These are phyloP conservation scores for Poecilia gillii DNA, from an alignment of 2,797 vertebrate species.

Conservation along the genomic window DNA sequence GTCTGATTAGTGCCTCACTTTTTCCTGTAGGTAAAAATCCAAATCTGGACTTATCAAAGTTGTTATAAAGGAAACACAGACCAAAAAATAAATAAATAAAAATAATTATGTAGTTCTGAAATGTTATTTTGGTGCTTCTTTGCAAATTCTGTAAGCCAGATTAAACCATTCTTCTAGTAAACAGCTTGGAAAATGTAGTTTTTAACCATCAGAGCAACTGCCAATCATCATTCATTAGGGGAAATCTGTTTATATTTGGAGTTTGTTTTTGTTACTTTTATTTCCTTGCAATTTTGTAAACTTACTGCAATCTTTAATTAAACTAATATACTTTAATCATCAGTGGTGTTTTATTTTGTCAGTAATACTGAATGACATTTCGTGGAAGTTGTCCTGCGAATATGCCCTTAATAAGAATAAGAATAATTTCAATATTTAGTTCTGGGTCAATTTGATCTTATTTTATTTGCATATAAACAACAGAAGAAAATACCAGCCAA, in stretches of 20 bases:
- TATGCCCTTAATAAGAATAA: no score
- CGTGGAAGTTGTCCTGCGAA: neutral
- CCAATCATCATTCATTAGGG: slow-evolving; percentile 76
- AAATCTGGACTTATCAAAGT: neutral
- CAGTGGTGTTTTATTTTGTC: slow-evolving; percentile 19
- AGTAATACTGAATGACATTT: neutral
- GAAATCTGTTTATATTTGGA: slow-evolving; percentile 70
- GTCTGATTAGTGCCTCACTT: slow-evolving; percentile 2
- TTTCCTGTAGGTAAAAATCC: slow-evolving; percentile 10
- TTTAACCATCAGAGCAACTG: slow-evolving; percentile 89
- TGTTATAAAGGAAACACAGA: neutral
- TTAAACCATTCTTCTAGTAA: slow-evolving; percentile 37
- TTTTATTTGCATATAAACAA: neutral
- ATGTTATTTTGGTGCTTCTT: neutral
- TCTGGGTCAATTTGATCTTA: neutral
- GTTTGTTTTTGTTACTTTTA: slow-evolving; percentile 90
- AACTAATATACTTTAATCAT: slow-evolving; percentile 75
- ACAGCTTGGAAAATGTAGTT: slow-evolving; percentile 78
- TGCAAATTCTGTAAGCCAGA: slow-evolving; percentile 11
- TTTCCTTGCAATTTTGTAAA: slow-evolving; percentile 93
- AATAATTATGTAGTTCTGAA: neutral
- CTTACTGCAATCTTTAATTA: slow-evolving; percentile 91
- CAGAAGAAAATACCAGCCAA: neutral
- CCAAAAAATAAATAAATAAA: neutral
- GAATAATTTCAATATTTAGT: neutral